Evolutionary conservation across 2,797 vertebrate genomes (phyloP).

Genomic region (Sebastes vulpes): DNA sequence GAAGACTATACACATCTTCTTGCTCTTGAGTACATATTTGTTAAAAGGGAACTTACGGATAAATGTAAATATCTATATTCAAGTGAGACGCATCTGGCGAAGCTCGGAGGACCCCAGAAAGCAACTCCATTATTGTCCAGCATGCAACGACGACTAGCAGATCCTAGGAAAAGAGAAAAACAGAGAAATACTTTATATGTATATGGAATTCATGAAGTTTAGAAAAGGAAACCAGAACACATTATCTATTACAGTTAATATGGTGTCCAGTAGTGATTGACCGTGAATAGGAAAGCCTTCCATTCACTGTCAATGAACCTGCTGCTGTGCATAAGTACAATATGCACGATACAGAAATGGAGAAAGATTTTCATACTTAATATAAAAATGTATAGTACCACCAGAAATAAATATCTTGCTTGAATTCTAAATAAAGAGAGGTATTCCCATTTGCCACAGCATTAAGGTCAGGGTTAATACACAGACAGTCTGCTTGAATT

Average conservation of each 20-base stretch:
- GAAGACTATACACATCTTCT: not conserved
- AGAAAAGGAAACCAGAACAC: not conserved
- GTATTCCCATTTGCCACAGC: not conserved
- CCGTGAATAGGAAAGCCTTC: not conserved
- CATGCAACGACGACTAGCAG: slow-evolving; percentile 98
- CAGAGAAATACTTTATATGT: not conserved
- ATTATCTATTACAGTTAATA: not conserved
- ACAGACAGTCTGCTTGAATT: not conserved
- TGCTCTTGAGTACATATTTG: not conserved
- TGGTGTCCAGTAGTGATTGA: not conserved
- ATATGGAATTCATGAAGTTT: not conserved
- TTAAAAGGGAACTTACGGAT: slow-evolving; percentile 90
- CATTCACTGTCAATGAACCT: not conserved
- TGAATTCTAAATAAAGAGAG: not conserved
- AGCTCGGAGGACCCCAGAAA: slow-evolving; percentile 98
- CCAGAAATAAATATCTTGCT: not conserved
- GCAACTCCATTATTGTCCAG: slow-evolving; percentile 97
- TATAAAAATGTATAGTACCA: not conserved
- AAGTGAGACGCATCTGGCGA: slow-evolving; percentile 97
- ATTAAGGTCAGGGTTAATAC: not conserved
- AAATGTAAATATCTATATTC: slow-evolving; percentile 98
- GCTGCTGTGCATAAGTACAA: not conserved
- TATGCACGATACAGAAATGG: not conserved
- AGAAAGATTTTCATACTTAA: not conserved
- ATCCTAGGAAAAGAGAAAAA: slow-evolving; percentile 82